Evolutionary conservation across 2,113 vertebrate genomes (phyloP).

Genomic region (Ammospiza caudacuta): DNA sequence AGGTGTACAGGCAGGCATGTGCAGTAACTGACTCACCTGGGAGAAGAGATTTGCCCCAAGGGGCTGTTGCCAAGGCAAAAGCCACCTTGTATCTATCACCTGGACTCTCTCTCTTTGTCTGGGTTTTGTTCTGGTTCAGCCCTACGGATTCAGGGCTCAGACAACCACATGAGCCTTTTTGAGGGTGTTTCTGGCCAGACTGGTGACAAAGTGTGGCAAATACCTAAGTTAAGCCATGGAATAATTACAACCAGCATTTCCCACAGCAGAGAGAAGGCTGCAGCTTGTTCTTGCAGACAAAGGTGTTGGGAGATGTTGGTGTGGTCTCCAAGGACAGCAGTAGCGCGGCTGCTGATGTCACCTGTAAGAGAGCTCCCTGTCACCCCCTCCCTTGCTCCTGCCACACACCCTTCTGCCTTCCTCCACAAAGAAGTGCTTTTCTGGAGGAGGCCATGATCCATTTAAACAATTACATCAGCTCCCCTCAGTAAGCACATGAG

Average conservation of each 20-base stretch:
- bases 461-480: constrained; percentile 35
- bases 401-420: neutral
- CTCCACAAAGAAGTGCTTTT: neutral
- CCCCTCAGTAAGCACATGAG: constrained; percentile 21
- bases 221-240: neutral
- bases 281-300: neutral
- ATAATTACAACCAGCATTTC: neutral
- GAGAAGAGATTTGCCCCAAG: neutral
- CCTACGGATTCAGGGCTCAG: accelerated
- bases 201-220: neutral
- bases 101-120: neutral
- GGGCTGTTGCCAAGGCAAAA: neutral
- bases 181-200: neutral
- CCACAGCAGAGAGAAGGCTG: neutral
- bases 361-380: neutral
- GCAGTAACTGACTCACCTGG: neutral
- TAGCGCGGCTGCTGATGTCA: neutral
- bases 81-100: accelerated
- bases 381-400: neutral
- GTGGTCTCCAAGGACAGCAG: neutral
- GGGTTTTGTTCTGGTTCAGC: neutral
- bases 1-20: neutral
- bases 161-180: neutral
- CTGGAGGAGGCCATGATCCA: neutral
- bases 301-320: neutral